Percentiles rank a stretch among this genome's conserved stretches.
phyloP scores from a whole-genome alignment of 1,140 invertebrate species.

The Sipha flava region DNA sequence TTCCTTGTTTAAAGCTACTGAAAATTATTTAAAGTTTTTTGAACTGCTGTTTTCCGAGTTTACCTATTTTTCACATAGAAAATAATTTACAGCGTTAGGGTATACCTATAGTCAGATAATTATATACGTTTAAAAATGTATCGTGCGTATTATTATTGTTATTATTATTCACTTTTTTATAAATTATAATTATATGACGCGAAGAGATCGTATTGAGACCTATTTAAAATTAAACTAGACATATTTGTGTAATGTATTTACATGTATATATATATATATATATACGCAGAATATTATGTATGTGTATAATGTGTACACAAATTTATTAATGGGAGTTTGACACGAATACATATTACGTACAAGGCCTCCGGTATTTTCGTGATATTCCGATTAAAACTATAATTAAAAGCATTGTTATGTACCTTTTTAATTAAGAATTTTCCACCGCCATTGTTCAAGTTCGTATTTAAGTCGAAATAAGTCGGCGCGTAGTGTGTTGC shows the following conservation, averaged over 20 bases:
- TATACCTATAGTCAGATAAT: no score
- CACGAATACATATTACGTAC: neutral
- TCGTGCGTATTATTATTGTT: neutral
- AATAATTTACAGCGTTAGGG: no score
- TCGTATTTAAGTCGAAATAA: no score
- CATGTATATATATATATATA: neutral
- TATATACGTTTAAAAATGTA: neutral
- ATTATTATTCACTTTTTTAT: neutral
- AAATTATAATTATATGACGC: neutral
- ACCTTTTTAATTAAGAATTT: no score
- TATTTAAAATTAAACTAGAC: neutral
- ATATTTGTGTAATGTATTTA: neutral
- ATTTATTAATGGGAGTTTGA: neutral
- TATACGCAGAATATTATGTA: no score
- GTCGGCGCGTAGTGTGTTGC: no score
- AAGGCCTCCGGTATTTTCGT: neutral
- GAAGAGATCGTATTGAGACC: neutral
- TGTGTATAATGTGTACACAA: neutral
- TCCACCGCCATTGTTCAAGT: no score
- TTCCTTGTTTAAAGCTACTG: no score
- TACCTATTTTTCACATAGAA: no score
- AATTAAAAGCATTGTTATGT: no score
- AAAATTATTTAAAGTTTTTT: no score
- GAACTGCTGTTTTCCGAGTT: no score
- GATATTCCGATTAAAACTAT: neutral